Conservation (phyloP, 1,140 invertebrate species). For the Aphelenchoides fujianensis region DNA sequence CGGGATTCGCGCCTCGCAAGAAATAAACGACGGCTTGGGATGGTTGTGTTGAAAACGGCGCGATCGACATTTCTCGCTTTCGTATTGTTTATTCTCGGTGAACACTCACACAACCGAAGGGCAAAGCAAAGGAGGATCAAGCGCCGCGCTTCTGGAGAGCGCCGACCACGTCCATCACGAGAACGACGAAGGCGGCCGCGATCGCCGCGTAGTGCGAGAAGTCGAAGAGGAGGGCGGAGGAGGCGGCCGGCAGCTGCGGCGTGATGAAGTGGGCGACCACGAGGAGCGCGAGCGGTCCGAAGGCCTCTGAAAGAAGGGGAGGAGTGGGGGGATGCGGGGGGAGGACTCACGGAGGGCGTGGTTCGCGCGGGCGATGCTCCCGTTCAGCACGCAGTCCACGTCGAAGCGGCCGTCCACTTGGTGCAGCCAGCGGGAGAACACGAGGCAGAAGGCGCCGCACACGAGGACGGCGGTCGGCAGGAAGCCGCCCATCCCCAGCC, state of each 20-base stretch:
- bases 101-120: no score
- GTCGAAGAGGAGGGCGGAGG: not conserved
- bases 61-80: no score
- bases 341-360: not conserved
- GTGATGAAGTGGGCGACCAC: not conserved
- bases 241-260: not conserved
- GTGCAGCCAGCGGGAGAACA: slow-evolving; percentile 17
- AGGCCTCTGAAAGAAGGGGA: not conserved
- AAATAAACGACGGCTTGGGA: no score
- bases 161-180: not conserved
- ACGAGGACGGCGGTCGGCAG: slow-evolving; percentile 15
- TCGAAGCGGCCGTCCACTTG: slow-evolving; percentile 24
- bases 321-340: not conserved
- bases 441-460: slow-evolving; percentile 1
- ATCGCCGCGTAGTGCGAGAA: not conserved
- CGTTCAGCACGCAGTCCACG: not conserved
- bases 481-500: slow-evolving; percentile 11
- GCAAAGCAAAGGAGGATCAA: no score
- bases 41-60: no score
- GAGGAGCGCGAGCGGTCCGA: not conserved
- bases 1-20: no score
- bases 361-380: not conserved
- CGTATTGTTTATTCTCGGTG: no score
- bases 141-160: not conserved
- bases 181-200: not conserved